Base-by-base conservation (phyloP, 2,888 invertebrate species). In the Drosophila villosipedis region DNA sequence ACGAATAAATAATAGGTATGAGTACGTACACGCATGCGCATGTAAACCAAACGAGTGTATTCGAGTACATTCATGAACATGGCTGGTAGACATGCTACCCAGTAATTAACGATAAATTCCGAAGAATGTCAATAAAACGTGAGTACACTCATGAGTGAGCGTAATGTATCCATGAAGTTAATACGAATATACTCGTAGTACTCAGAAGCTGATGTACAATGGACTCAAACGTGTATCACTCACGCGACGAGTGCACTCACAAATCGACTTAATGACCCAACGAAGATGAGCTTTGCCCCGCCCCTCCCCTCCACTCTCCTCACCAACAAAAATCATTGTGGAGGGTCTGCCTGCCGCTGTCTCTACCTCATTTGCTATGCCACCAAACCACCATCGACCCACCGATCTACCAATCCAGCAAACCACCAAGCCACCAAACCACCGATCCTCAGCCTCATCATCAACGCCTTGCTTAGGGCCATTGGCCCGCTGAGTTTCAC, bases 401-500 rank as follows among this genome's bases (percentile, higher is more conserved):
- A 47, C 47, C 47, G 47, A 47, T 47, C 47, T 47, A 47, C 22
- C 47, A n/a, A 49, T 30, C 19, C 14, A 25, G 19, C 16, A 53
- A 37, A 22, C 19, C 19, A 25, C 10, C 16, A 47, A 37, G 31
- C 37, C 41, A 52, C 30, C 31, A 33, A 37, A 25, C 39, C 54
- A 54, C n/a, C 41, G 33, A 70, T 54, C 47, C 39, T 62, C 54
- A 50, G 61, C 41, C 33, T 54, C 64, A 31, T 28, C 54, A 70
- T 59, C 49, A 52, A 60, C 60, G 76, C 71, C 66, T 64, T 14
- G 77, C 81, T 64, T 64, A 19, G 67, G 89, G 80, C 73, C 79
- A 79, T 85, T 84, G 79, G 83, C 83, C 81, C 76, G 88, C 73
- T 82, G 75, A 66, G 89, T 77, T 90, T 91, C 90, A 88, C 89